phyloP scores from a whole-genome alignment of 2,113 vertebrate species.

The Cavia aperea region DNA sequence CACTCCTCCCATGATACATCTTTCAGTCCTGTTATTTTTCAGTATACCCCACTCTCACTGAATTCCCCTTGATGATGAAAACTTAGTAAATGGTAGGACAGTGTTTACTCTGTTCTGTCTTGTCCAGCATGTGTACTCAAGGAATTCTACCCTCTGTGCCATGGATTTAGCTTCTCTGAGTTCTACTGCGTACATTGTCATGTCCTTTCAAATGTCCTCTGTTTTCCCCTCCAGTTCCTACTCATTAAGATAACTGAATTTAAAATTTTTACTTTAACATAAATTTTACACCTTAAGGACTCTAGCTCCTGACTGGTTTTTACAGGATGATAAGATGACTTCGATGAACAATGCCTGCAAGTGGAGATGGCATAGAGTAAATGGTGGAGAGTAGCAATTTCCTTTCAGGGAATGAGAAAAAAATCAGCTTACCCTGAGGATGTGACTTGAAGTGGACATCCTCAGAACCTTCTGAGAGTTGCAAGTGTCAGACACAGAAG shows the following conservation, averaged over 20 bases:
- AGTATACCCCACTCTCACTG: accelerated
- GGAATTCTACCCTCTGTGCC: not conserved
- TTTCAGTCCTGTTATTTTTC: not conserved
- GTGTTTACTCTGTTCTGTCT: not conserved
- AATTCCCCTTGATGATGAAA: not conserved
- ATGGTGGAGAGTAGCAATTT: not conserved
- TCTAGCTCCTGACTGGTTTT: not conserved
- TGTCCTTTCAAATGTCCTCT: not conserved
- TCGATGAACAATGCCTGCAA: not conserved
- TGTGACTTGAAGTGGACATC: not conserved
- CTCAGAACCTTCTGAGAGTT: not conserved
- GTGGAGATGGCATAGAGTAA: not conserved
- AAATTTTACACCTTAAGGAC: constrained; percentile 27
- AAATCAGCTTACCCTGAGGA: not conserved
- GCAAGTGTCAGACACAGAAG: not conserved
- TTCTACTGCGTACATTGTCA: not conserved
- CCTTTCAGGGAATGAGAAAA: not conserved
- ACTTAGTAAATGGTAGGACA: not conserved
- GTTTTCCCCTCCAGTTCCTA: not conserved
- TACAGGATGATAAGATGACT: constrained; percentile 8
- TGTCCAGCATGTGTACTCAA: not conserved
- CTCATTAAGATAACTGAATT: constrained; percentile 36
- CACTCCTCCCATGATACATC: not conserved
- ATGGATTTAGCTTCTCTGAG: not conserved
- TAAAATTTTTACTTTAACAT: not conserved